phyloP scores from a whole-genome alignment of 2,797 vertebrate genomes.

The Acridotheres tristis region DNA sequence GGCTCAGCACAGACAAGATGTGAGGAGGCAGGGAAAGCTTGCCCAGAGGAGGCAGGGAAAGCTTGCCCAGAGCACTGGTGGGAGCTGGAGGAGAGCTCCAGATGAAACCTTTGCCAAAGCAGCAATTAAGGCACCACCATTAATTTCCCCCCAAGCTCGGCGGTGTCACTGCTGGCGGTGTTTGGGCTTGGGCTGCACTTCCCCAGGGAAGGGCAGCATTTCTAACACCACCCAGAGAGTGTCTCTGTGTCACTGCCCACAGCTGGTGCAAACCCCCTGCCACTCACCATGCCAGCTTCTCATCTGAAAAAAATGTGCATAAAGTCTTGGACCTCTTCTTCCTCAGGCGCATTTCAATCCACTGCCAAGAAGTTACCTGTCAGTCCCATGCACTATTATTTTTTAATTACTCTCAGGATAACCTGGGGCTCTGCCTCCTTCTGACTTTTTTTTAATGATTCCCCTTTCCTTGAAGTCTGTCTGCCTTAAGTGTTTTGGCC shows the following conservation, averaged over 20 bases:
- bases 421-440: neutral
- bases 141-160: neutral
- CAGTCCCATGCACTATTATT: neutral
- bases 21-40: neutral
- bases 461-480: neutral
- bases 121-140: constrained; percentile 3
- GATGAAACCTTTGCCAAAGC: neutral
- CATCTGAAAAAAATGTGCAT: rapidly evolving
- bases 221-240: rapidly evolving
- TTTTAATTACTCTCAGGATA: neutral
- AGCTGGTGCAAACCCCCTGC: neutral
- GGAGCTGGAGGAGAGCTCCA: neutral
- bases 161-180: neutral
- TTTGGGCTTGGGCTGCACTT: neutral
- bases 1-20: rapidly evolving
- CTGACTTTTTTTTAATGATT: neutral
- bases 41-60: neutral
- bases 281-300: neutral
- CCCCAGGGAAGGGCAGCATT: neutral
- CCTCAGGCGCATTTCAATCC: neutral
- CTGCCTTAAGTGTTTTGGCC: neutral
- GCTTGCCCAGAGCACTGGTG: neutral
- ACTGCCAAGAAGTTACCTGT: neutral
- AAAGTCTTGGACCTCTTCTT: neutral
- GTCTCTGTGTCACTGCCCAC: neutral